Evolutionary conservation across 2,113 vertebrate species (phyloP), one percentile per base, ranked within the genome.

Genomic region (Prolemur simus): DNA sequence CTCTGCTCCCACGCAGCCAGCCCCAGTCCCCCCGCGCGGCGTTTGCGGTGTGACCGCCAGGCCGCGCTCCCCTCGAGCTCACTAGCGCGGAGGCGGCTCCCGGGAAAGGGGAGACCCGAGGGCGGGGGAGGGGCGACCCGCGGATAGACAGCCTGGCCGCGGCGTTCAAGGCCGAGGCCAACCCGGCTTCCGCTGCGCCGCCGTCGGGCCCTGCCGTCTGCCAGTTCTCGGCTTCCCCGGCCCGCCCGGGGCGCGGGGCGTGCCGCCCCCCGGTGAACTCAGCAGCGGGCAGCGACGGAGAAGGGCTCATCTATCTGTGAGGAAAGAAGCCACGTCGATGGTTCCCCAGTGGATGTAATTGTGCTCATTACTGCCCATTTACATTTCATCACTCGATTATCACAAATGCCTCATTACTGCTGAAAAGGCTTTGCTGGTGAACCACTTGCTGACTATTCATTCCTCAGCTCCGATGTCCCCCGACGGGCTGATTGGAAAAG

Each of bases 311-410:
- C 99, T 98, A 98, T 98, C 98, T 98, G 98, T 29, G 71, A 98
- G 97, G 98, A 98, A 98, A 98, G 98, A 99, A 98, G 98, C 98
- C 95, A 98, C 98, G 94, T 94, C 98, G 98, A 98, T 98, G 98
- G 98, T 98, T 98, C 99, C 99, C 99, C 97, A 98, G 99, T 98
- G 99, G 98, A 99, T 98, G 98, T 99, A 99, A 99, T 98, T 99
- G 99, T 99, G 98, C 99, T 99, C 99, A 99, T 99, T 99, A 99
- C 99, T 99, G 99, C 98, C 99, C 99, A 99, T 99, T 99, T 99
- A 99, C 99, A 99, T 99, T 99, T 99, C 99, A 99, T 99, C 99
- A 99, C 99, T 98, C 98, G 98, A 99, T 99, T 99, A 99, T 99
- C 98, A 95, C 98, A 98, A 98, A 99, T 98, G 98, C 98, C 99